phyloP scores from a whole-genome alignment of 2,888 invertebrate species.

The Cantharis rufa region DNA sequence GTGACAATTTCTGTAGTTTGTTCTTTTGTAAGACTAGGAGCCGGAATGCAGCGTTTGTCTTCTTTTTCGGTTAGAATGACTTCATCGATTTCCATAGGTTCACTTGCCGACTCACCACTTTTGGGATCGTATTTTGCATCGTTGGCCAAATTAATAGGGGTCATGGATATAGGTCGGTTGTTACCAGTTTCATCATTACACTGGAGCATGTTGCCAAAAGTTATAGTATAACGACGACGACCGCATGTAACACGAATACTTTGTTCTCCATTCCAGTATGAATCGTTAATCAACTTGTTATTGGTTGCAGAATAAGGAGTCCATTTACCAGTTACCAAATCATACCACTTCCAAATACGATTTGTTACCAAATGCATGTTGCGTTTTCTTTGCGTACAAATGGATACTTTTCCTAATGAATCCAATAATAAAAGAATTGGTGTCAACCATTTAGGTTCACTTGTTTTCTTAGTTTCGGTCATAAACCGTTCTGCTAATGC shows the following conservation, averaged over 20 bases:
- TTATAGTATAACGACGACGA: conserved; percentile 74
- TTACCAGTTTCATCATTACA: conserved; percentile 85
- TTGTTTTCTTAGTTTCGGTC: conserved; percentile 37
- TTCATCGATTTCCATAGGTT: conserved; percentile 43
- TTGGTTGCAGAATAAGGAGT: conserved; percentile 71
- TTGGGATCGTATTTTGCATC: conserved; percentile 44
- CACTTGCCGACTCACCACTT: conserved; percentile 36
- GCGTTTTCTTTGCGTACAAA: conserved; percentile 68
- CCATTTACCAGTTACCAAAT: conserved; percentile 81
- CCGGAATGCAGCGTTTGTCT: conserved; percentile 47
- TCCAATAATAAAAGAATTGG: conserved; percentile 75
- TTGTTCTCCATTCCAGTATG: conserved; percentile 73
- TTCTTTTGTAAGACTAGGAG: conserved; percentile 45
- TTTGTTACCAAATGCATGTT: conserved; percentile 66
- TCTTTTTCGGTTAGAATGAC: conserved; percentile 48
- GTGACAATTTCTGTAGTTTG: conserved; percentile 51
- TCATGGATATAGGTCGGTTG: conserved; percentile 76
- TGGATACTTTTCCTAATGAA: conserved; percentile 74
- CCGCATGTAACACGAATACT: conserved; percentile 73
- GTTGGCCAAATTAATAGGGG: conserved; percentile 54
- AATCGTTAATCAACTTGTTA: conserved; percentile 77
- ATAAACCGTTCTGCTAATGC: conserved; percentile 44
- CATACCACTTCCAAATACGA: conserved; percentile 81
- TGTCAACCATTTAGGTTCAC: conserved; percentile 75
- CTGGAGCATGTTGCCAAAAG: conserved; percentile 80